phyloP scores from a whole-genome alignment of 2,113 vertebrate species.

The Peromyscus polionotus region DNA sequence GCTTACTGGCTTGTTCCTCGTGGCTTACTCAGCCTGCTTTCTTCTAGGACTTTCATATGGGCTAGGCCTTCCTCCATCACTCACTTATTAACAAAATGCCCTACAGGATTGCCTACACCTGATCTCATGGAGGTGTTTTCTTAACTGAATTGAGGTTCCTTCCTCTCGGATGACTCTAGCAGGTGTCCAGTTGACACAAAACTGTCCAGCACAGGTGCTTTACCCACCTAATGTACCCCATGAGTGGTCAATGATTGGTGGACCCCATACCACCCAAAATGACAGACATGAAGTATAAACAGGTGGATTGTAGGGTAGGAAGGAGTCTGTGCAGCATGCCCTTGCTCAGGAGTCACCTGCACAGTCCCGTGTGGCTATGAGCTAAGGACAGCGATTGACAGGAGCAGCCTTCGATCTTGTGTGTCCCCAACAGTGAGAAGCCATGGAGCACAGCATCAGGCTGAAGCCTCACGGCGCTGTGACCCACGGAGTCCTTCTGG shows the following conservation, averaged over 20 bases:
- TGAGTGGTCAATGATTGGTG: rapidly evolving
- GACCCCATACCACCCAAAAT: background rate
- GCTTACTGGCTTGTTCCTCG: background rate
- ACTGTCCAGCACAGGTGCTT: background rate
- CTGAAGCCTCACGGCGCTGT: background rate
- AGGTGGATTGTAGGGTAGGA: no score
- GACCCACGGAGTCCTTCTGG: background rate
- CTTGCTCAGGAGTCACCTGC: background rate
- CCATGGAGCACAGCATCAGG: no score
- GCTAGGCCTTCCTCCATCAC: background rate
- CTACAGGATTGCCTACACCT: background rate
- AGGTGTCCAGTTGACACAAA: background rate
- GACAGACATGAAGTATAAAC: background rate
- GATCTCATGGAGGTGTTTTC: background rate
- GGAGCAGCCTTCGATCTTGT: rapidly evolving
- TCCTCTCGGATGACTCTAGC: background rate
- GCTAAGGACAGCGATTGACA: no score
- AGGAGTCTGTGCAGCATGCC: background rate
- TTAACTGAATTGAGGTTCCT: background rate
- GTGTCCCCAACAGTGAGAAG: rapidly evolving
- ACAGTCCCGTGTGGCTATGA: background rate
- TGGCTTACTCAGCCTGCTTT: background rate
- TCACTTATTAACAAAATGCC: background rate
- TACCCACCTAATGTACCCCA: rapidly evolving
- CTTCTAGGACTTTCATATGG: background rate